Evolutionary conservation across 2,113 vertebrate genomes (phyloP).

Genomic region (Pitta sordida): DNA sequence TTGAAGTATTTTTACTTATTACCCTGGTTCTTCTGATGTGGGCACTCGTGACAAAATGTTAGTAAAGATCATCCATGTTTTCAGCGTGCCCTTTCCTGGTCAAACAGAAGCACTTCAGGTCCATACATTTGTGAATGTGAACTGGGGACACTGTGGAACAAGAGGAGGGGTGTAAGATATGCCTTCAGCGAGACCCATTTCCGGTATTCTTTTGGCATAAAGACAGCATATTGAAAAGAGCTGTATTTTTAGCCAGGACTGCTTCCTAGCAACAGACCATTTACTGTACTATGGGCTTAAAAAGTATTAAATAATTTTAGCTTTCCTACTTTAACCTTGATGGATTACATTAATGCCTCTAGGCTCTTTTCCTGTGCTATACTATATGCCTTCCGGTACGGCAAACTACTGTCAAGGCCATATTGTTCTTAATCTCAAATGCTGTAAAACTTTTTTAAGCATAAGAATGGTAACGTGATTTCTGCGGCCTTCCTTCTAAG

Average conservation of each 20-base stretch:
- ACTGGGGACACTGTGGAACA: fast-evolving
- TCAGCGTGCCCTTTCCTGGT: background rate
- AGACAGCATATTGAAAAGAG: background rate
- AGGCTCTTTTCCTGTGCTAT: conserved; percentile 15
- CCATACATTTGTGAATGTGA: background rate
- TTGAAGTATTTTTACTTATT: background rate
- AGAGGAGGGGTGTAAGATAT: background rate
- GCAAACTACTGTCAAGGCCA: background rate
- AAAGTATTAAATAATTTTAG: conserved; percentile 66
- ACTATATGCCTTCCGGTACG: background rate
- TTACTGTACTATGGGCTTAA: conserved; percentile 40
- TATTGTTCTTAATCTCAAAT: background rate
- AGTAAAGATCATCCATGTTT: background rate
- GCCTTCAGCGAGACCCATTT: background rate
- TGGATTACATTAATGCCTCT: conserved; percentile 53
- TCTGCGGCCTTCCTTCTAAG: background rate
- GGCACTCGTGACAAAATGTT: background rate
- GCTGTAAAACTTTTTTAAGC: background rate
- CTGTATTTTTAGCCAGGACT: conserved; percentile 26
- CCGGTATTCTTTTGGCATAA: background rate
- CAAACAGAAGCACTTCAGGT: background rate
- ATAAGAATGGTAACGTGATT: background rate
- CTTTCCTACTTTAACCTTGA: conserved; percentile 46
- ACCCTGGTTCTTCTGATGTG: too few species aligned
- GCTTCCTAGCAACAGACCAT: conserved; percentile 35